Percentiles rank a stretch among this genome's conserved stretches.
Evolutionary conservation across 2,113 vertebrate species (phyloP).

Genomic region (Plestiodon gilberti): DNA sequence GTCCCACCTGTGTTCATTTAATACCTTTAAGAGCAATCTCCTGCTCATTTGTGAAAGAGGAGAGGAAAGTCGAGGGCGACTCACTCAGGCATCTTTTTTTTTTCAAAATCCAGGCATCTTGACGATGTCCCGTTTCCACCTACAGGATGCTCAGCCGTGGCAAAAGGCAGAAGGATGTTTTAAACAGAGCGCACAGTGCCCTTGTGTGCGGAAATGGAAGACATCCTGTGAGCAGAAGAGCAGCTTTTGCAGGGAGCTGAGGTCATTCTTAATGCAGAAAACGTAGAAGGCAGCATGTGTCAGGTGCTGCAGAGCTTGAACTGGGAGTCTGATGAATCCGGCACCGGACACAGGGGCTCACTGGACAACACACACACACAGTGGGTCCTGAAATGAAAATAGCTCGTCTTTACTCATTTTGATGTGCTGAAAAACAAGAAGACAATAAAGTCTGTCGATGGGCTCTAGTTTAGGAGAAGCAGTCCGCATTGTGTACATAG

Average conservation of each 20-base stretch:
- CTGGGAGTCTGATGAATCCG: no score
- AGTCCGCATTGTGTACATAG: no score
- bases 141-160: conserved; percentile 7
- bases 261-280: no score
- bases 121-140: neutral
- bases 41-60: conserved; percentile 50
- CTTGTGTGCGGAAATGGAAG: neutral
- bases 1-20: conserved; percentile 71
- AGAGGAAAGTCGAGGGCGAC: neutral
- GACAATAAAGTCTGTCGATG: no score
- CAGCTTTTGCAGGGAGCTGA: neutral
- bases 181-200: conserved; percentile 3
- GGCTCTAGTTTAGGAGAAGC: no score
- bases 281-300: no score
- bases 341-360: no score
- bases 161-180: neutral
- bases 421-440: no score
- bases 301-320: no score
- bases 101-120: conserved; percentile 40
- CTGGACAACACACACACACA: no score
- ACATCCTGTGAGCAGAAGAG: conserved; percentile 17
- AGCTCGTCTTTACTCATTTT: no score
- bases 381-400: no score
- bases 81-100: neutral
- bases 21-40: conserved; percentile 70